Evolutionary conservation across 2,113 vertebrate genomes (phyloP).

Genomic region (Pelodiscus sinensis): DNA sequence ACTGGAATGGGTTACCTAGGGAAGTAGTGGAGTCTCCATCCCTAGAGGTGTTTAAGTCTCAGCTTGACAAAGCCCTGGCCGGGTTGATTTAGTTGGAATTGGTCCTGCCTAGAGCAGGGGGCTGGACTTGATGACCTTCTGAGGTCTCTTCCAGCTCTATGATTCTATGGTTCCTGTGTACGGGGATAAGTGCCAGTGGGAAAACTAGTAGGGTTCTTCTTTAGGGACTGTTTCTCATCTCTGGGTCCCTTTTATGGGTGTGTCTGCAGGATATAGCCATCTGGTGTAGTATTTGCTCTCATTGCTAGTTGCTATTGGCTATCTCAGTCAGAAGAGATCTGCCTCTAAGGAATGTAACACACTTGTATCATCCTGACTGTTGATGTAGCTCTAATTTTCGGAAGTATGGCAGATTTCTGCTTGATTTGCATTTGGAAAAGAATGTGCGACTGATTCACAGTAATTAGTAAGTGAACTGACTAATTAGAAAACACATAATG

Average conservation of each 20-base stretch:
- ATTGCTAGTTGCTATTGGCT: background rate
- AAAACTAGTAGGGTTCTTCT: background rate
- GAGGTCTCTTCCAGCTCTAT: too few species aligned
- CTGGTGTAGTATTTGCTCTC: fast-evolving
- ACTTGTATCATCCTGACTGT: background rate
- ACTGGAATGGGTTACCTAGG: too few species aligned
- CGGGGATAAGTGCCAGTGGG: background rate
- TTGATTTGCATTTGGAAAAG: background rate
- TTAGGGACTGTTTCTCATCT: background rate
- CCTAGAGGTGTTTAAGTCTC: too few species aligned
- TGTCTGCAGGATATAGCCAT: background rate
- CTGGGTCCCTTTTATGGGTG: background rate
- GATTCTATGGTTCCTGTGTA: background rate
- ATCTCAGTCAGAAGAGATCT: background rate
- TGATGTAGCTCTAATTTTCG: background rate
- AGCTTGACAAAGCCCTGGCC: too few species aligned
- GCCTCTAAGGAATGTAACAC: background rate
- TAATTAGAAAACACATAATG: background rate
- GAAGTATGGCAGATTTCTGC: background rate
- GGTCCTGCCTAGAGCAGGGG: too few species aligned
- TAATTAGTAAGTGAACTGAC: background rate
- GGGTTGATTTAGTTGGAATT: too few species aligned
- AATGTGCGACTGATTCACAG: background rate
- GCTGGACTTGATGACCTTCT: too few species aligned
- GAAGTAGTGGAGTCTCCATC: too few species aligned